Evolutionary conservation across 2,888 invertebrate genomes (phyloP), one percentile per base, ranked within the genome.

Genomic region (Geotrupes spiniger): DNA sequence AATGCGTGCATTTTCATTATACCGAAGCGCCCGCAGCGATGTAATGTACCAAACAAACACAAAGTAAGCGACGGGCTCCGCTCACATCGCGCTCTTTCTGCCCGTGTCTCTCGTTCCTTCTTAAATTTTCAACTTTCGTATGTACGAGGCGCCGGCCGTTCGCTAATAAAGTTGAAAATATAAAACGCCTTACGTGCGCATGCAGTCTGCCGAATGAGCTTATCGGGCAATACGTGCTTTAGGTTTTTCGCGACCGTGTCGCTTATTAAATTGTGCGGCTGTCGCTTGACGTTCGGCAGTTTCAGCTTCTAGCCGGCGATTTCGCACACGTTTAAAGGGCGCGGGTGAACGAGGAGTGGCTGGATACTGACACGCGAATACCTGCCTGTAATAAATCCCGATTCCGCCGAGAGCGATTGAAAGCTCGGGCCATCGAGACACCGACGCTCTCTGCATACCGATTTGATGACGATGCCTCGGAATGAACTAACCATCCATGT

Each of bases 181-280:
- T 33, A 33, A 14, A 33, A 14, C 12, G 15, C 9, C 12, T 14
- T 33, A 33, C 14, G 14, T 5, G 33, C 12, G 33, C 33, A 14
- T 33, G 15, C 21, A 21, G 21, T 21, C 21, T 9, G 14, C 43
- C 25, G n/a, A 43, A 16, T 27, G 40, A 49, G 60, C 61, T 60
- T 61, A 60, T 59, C 59, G 44, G 38, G 59, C 61, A 60, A 25
- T 59, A 61, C 63, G 60, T 61, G 63, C 58, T 53, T 52, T 45
- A 53, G 53, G 52, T 21, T 53, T 55, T 51, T 53, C 56, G 52
- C 42, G 47, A 53, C 49, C 49, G 43, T 54, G 47, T 58, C 56
- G 56, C 57, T 64, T 64, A 63, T 63, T 63, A 61, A 64, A 64
- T 64, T 61, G 63, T 53, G 21, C 6, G 52, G 55, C 56, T 56